Evolutionary conservation across 1,140 invertebrate genomes (phyloP).

Genomic region (Drosophila bifasciata): DNA sequence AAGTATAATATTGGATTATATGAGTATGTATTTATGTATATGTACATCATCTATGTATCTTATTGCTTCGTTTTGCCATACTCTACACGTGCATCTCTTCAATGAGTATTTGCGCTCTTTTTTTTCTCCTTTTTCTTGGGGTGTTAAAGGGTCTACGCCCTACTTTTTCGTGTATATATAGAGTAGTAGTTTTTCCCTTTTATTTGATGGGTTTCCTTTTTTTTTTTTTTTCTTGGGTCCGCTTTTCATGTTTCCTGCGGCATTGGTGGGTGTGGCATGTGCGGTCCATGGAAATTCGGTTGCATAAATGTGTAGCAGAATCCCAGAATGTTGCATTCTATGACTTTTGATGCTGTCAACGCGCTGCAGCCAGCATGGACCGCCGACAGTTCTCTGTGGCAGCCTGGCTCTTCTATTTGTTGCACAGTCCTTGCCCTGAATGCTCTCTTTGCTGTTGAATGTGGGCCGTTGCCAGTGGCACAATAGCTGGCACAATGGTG

Average conservation of each 20-base stretch:
- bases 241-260: conserved; percentile 17
- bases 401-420: conserved; percentile 10
- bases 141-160: conserved; percentile 49
- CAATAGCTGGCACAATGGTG: conserved; percentile 71
- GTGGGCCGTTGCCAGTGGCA: conserved; percentile 55
- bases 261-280: conserved; percentile 41
- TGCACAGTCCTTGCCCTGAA: conserved; percentile 23
- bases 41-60: not conserved
- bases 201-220: conserved; percentile 9
- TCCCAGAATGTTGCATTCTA: conserved; percentile 10
- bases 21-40: not conserved
- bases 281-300: conserved; percentile 39
- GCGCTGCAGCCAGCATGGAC: conserved; percentile 31
- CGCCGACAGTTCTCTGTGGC: conserved; percentile 35
- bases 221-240: too few species aligned
- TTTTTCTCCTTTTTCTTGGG: conserved; percentile 6
- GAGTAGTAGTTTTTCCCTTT: conserved; percentile 38
- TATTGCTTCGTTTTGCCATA: too few species aligned
- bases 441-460: conserved; percentile 37
- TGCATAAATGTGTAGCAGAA: conserved; percentile 27
- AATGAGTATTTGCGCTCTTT: conserved; percentile 9
- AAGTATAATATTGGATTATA: too few species aligned
- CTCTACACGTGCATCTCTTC: conserved; percentile 12
- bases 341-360: conserved; percentile 79
- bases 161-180: conserved; percentile 14